These are phyloP conservation scores for Gobiocypris rarus DNA, from an alignment of 2,113 vertebrate species.

Conservation along the genomic window DNA sequence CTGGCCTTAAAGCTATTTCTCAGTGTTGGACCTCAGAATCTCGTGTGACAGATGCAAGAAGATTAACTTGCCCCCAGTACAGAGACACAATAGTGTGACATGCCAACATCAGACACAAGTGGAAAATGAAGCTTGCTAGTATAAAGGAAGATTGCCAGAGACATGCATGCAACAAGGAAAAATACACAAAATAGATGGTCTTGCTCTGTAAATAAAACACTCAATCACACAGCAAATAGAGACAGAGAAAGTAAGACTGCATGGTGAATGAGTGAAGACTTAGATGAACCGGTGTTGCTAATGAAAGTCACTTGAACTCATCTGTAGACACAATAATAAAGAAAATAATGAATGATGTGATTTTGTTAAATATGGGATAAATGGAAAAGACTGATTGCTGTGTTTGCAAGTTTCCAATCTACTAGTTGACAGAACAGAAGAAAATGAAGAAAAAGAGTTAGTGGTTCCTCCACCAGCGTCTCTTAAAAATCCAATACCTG, in stretches of 20 bases:
- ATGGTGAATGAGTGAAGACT: constrained; percentile 37
- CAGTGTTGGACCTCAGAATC: constrained; percentile 59
- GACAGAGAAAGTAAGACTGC: constrained; percentile 5
- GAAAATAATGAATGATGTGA: not conserved
- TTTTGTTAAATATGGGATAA: not conserved
- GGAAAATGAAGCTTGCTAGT: constrained; percentile 65
- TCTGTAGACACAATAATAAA: not conserved
- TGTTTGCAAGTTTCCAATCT: not conserved
- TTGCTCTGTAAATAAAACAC: constrained; percentile 33
- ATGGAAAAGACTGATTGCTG: not conserved
- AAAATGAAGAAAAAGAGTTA: not conserved
- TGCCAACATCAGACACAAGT: constrained; percentile 68
- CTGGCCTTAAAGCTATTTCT: constrained; percentile 58
- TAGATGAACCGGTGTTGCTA: constrained; percentile 6
- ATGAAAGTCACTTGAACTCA: not conserved
- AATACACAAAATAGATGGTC: constrained; percentile 60
- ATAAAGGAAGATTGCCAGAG: constrained; percentile 58
- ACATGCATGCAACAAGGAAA: constrained; percentile 62
- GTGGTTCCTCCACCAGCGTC: constrained; percentile 11
- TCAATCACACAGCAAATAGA: constrained; percentile 24
- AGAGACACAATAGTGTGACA: constrained; percentile 73
- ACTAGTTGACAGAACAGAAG: no score
- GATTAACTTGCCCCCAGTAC: constrained; percentile 75
- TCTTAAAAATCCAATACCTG: constrained; percentile 82
- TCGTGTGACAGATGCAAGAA: constrained; percentile 72